Evolutionary conservation across 2,797 vertebrate species (phyloP), one percentile per base, ranked within the genome.

Genomic region (Poeciliopsis paucimaculata): DNA sequence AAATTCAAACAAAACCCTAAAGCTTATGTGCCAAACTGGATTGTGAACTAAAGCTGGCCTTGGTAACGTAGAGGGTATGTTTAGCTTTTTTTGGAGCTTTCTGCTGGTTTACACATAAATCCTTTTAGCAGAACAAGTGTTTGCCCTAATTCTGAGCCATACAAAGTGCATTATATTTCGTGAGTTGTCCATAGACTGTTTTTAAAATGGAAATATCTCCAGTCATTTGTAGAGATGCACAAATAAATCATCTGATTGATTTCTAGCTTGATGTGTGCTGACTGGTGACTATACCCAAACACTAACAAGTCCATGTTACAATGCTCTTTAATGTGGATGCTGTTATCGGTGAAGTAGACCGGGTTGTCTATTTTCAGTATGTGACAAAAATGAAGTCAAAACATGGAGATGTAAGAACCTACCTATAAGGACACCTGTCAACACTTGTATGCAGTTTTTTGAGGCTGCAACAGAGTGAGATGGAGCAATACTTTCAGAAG

Each of bases 71-170:
- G 79, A 23, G 62, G 72, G 57, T 46, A 20, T 23, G 26, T 2
- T 60, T 36, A 53, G 45, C 55, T 76, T 11, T 23, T 80, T 60
- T 66, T 82, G 49, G 77, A 80, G 55, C 36, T 75, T 55, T 75
- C 49, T 68, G 34, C 72, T 72, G 57, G 70, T 77, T 73, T 28
- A 70, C n/a, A 47, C 15, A 12, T 47, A 12, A 70, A 76, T 75
- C 75, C 73, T 75, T 49, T 49, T 66, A 53, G 1, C 43, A 72
- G 43, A 73, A 74, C 60, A 81, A 72, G 36, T 5, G 31, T 34
- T 77, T 66, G 12, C 51, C 70, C 57, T 51, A 15, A 41, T 16
- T 2, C 78, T 79, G 46, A 88, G 68, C 72, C 81, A 31, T 28
- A 34, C 20, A 10, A 18, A 72, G 47, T 53, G 7, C 2, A 53